Base-by-base conservation (phyloP, 2,797 vertebrate genomes). In the Myripristis jacobus region DNA sequence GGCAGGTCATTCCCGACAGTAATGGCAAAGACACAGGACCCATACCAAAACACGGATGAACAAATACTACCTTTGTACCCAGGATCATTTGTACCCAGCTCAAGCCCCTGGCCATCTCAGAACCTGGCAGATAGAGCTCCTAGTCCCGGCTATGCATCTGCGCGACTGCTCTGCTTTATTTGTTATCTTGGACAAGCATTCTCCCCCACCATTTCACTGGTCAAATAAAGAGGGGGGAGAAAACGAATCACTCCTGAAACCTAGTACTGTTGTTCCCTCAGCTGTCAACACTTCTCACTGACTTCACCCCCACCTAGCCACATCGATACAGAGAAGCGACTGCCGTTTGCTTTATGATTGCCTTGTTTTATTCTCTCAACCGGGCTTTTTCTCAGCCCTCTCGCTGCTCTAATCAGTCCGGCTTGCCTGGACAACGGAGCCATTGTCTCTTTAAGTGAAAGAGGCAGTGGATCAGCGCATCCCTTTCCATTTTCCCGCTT, bases 401-500 rank as follows among this genome's bases (percentile, higher is more conserved):
- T 89, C 86, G 63, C 73, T 25, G 84, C 88, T 88, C 89, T 91
- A 92, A 94, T 94, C 88, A 92, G 93, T 81, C 83, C 77, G 85
- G 89, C 78, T 87, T 75, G 59, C 56, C 82, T n/a, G 13, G 66
- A 71, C 94, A 94, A 91, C 87, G 87, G 89, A 92, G 85, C 86
- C 88, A 91, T 92, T 92, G 92, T 93, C 89, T 92, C 89, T 90
- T 87, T 90, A 92, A 93, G 86, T 86, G 89, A 93, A 86, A 81
- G 91, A 93, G 89, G 87, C 86, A 94, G 95, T 95, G 95, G 92
- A 97, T 98, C 96, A 96, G 94, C 91, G 94, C 95, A 88, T 96
- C 95, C 95, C 93, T 92, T 95, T 94, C 95, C 95, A 93, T 96
- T 95, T 94, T 93, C 94, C 92, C 81, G 93, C 96, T 97, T 97